A percentile compares a stretch with the other conserved stretches of the same genome.
These are phyloP conservation scores for Chouioia cunea DNA, from an alignment of 2,888 invertebrate species.

Conservation along the genomic window DNA sequence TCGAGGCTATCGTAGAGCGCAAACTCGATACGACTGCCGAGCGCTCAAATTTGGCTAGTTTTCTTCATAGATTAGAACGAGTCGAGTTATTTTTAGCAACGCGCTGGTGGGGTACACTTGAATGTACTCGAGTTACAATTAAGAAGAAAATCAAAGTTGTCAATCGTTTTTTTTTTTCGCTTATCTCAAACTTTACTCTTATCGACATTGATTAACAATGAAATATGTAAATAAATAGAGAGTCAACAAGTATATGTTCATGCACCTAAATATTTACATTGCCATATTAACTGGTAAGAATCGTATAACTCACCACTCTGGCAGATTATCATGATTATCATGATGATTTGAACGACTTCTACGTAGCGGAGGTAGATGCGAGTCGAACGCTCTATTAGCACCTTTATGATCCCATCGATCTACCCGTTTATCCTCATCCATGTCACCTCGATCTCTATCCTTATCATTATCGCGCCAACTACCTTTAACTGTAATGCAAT, in stretches of 20 bases:
- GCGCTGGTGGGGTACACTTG: too few species aligned
- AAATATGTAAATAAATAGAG: slow-evolving; percentile 16
- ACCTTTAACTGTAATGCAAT: slow-evolving; percentile 57
- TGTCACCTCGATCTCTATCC: slow-evolving; percentile 62
- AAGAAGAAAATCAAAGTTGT: too few species aligned
- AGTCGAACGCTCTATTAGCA: slow-evolving; percentile 64
- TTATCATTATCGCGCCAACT: slow-evolving; percentile 70
- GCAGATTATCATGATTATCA: slow-evolving; percentile 70
- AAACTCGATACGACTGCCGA: slow-evolving; percentile 45
- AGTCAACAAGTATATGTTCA: too few species aligned
- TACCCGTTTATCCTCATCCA: slow-evolving; percentile 55
- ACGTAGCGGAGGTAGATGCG: slow-evolving; percentile 63
- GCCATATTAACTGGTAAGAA: slow-evolving; percentile 1
- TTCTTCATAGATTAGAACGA: slow-evolving; percentile 47
- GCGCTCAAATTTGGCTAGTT: slow-evolving; percentile 52
- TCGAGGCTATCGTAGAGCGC: slow-evolving; percentile 47
- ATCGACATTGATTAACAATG: neutral
- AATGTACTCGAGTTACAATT: too few species aligned
- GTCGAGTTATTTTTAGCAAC: too few species aligned
- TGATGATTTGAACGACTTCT: slow-evolving; percentile 66
- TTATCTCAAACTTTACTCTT: neutral
- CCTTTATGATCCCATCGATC: slow-evolving; percentile 65
- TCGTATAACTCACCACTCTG: slow-evolving; percentile 68
- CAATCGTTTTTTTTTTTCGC: neutral
- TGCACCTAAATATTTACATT: too few species aligned